A percentile compares a stretch with the other conserved stretches of the same genome.
Conservation (phyloP, 2,888 invertebrate genomes). For the Drosophila bunnanda region DNA sequence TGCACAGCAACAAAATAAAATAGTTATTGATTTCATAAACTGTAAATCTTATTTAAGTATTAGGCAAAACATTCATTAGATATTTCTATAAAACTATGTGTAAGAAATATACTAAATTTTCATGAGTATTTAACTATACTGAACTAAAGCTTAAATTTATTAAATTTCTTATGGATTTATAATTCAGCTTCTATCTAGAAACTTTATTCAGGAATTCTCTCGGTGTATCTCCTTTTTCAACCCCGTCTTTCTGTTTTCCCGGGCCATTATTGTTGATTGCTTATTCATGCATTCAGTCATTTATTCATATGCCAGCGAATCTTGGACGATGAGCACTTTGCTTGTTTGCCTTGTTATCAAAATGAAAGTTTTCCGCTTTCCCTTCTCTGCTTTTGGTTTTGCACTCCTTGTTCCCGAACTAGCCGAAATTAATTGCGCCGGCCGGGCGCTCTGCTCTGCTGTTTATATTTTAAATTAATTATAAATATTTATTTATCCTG, state of each 20-base stretch:
- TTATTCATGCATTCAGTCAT: constrained; percentile 78
- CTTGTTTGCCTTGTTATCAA: constrained; percentile 50
- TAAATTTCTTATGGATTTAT: background rate
- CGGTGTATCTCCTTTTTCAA: constrained; percentile 4
- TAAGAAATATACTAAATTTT: background rate
- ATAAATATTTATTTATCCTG: constrained; percentile 80
- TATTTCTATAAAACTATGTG: background rate
- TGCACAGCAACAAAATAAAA: background rate
- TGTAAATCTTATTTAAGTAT: background rate
- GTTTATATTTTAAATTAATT: constrained; percentile 81
- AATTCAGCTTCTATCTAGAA: accelerated
- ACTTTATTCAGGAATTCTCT: background rate
- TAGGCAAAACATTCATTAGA: background rate
- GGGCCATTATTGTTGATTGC: constrained; percentile 74
- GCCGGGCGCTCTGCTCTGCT: constrained; percentile 47
- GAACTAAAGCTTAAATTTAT: background rate
- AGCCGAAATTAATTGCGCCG: constrained; percentile 73
- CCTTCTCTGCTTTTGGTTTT: background rate
- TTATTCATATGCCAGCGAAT: constrained; percentile 69
- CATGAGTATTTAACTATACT: background rate
- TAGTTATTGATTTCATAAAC: background rate
- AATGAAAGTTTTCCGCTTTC: constrained; percentile 36
- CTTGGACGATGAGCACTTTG: constrained; percentile 55
- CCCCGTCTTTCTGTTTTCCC: constrained; percentile 2
- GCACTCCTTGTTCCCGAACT: constrained; percentile 7